These are phyloP conservation scores for Pelvicachromis taeniatus DNA, from an alignment of 2,113 vertebrate species.

Conservation along the genomic window DNA sequence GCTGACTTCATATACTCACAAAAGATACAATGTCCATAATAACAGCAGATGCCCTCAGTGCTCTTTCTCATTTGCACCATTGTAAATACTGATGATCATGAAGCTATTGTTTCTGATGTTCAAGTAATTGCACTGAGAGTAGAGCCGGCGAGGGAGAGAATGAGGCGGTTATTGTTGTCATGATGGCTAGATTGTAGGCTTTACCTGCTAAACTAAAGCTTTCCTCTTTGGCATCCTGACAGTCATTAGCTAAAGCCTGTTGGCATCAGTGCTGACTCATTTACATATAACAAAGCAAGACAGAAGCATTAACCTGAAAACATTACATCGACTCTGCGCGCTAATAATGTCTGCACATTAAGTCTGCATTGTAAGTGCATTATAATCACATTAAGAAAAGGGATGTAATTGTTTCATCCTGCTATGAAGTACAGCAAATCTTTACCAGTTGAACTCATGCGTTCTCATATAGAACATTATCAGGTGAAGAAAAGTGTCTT, in stretches of 20 bases:
- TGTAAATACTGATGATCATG: neutral
- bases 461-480: neutral
- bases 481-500: neutral
- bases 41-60: neutral
- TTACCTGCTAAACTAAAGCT: neutral
- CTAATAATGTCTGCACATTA: constrained; percentile 47
- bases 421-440: neutral
- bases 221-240: constrained; percentile 9
- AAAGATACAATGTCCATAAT: neutral
- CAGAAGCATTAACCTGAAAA: constrained; percentile 46
- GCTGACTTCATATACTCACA: neutral
- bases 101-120: neutral
- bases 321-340: constrained; percentile 3
- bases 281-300: constrained; percentile 43
- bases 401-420: constrained; percentile 21
- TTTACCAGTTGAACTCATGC: neutral
- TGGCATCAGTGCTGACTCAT: constrained; percentile 20
- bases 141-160: neutral
- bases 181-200: constrained; percentile 21
- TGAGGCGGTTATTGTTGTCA: neutral
- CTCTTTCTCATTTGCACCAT: neutral
- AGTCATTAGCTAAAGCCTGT: constrained; percentile 40
- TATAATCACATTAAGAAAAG: constrained; percentile 50
- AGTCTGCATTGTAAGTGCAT: constrained; percentile 28
- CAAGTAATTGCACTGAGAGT: neutral